Evolutionary conservation across 2,888 invertebrate species (phyloP).

Genomic region (Scaeva pyrastri): DNA sequence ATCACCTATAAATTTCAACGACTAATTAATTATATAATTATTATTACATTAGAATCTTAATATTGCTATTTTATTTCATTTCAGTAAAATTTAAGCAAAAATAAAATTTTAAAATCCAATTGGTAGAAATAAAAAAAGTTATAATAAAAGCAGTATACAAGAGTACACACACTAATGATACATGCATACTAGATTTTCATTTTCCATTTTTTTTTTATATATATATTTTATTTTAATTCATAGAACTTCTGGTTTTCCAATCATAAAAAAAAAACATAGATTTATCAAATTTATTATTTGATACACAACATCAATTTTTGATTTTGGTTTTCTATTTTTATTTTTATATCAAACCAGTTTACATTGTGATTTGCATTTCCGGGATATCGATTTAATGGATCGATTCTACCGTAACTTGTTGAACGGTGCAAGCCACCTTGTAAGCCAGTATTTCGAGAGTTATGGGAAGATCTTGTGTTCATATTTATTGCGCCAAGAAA

Average conservation of each 20-base stretch:
- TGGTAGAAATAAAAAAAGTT: constrained; percentile 33
- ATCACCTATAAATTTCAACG: constrained; percentile 28
- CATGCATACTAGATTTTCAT: constrained; percentile 70
- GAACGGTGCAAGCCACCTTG: constrained; percentile 76
- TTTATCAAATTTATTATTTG: constrained; percentile 41
- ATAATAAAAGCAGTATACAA: constrained; percentile 67
- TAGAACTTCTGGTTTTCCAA: constrained; percentile 45
- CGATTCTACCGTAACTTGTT: constrained; percentile 67
- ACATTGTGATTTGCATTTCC: constrained; percentile 75
- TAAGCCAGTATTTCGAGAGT: constrained; percentile 78
- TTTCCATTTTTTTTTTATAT: constrained; percentile 35
- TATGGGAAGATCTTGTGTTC: constrained; percentile 81
- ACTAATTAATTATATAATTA: constrained; percentile 8
- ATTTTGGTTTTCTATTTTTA: constrained; percentile 43
- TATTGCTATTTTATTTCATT: constrained; percentile 21
- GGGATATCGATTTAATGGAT: constrained; percentile 73
- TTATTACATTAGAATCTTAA: neutral
- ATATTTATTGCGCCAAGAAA: constrained; percentile 82
- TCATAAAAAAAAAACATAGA: constrained; percentile 64
- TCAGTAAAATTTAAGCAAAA: constrained; percentile 29
- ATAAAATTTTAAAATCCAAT: constrained; percentile 12
- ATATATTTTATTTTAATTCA: constrained; percentile 35
- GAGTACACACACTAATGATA: constrained; percentile 76
- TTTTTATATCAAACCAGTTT: constrained; percentile 74
- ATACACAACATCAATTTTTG: constrained; percentile 70